Evolutionary conservation across 2,113 vertebrate genomes (phyloP), one percentile per base, ranked within the genome.

Genomic region (Equus quagga): DNA sequence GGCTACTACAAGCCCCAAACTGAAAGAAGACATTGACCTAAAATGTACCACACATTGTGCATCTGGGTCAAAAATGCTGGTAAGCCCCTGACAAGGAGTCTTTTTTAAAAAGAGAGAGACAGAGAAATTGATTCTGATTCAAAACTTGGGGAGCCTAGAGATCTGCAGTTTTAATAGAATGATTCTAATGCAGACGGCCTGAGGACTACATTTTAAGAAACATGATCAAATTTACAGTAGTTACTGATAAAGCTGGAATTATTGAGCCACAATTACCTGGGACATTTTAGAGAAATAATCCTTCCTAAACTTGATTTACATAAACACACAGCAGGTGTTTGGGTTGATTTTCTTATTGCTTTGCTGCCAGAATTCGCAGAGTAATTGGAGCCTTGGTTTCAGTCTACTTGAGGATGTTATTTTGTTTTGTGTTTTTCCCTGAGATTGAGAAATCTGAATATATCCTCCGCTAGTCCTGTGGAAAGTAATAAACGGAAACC

Each of bases 321-420:
- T 94, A 96, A 97, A 96, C 80, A 94, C 94, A 93, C 80, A 95
- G 96, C 93, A 97, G 96, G 97, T 97, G 97, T 96, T 96, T 92
- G 21, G 31, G 24, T 69, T 98, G 87, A 84, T 96, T 97, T 95
- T 96, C 75, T 95, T 84, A 54, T 60, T 90, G 89, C 67, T 96
- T 92, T 96, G 79, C 76, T 97, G 89, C 83, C 93, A 97, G 87
- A 90, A 94, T 97, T 95, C 23, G 13, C 28, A 84, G 23, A 78
- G 83, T 95, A 97, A 97, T 96, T 88, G 80, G 78, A 98, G n/a
- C 60, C 93, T 54, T 64, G 65, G 41, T 94, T 96, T 97, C 91
- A 85, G 56, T 83, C 11, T 80, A 76, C 56, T 80, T 80, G 33
- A 69, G 60, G 41, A 94, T 65, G 31, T 58, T 83, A 14, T 85